Percentiles rank a stretch among this genome's conserved stretches.
These are phyloP conservation scores for Phenganax stokvisi DNA, from an alignment of 92 coral and sea anemone genomes.

Conservation along the genomic window DNA sequence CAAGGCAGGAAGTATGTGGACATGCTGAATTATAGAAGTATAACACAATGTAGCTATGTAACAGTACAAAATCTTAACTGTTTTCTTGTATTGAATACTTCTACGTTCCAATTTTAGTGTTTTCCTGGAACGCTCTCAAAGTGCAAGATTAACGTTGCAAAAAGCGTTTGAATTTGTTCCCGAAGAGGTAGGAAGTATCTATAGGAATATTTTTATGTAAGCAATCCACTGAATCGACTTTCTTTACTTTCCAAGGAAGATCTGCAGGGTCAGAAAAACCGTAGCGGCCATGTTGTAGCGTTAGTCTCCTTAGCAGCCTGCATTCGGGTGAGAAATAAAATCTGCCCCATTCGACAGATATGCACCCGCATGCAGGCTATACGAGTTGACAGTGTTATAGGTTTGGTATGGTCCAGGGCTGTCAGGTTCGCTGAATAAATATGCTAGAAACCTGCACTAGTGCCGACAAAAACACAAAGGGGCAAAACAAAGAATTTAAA, in stretches of 20 bases:
- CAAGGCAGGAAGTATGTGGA: too few species aligned
- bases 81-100: background rate
- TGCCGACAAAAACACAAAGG: too few species aligned
- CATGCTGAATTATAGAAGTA: too few species aligned
- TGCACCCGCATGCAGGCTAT: too few species aligned
- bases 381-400: too few species aligned
- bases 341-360: too few species aligned
- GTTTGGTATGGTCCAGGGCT: too few species aligned
- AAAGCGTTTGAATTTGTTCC: constrained; percentile 97
- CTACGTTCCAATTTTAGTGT: constrained; percentile 46
- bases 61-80: background rate
- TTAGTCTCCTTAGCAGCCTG: background rate
- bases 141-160: constrained; percentile 96
- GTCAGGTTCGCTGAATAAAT: too few species aligned
- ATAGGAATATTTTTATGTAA: background rate
- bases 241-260: background rate
- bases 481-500: too few species aligned
- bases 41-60: background rate
- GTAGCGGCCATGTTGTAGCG: too few species aligned
- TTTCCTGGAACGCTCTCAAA: constrained; percentile 95
- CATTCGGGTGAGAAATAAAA: background rate
- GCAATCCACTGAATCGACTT: background rate
- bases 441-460: too few species aligned
- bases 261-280: too few species aligned
- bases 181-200: constrained; percentile 69